These are phyloP conservation scores for Galerucella pusilla DNA, from an alignment of 2,888 invertebrate species.

Conservation along the genomic window DNA sequence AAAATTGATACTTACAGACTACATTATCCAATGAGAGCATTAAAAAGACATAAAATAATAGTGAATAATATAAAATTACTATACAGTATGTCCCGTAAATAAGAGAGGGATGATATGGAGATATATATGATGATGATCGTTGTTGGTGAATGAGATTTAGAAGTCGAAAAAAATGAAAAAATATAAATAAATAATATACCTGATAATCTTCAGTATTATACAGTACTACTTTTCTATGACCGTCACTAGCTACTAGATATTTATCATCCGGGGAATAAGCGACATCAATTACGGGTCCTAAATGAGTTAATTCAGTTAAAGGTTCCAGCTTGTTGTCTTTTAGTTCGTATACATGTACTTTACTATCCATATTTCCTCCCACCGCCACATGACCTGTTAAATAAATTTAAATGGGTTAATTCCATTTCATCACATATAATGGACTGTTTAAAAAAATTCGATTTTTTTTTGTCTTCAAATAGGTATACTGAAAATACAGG, in stretches of 20 bases:
- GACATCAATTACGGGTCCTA: constrained; percentile 87
- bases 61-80: background rate
- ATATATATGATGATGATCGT: no score
- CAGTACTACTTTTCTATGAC: constrained; percentile 87
- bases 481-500: no score
- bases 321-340: constrained; percentile 67
- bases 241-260: constrained; percentile 89
- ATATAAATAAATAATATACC: constrained; percentile 66
- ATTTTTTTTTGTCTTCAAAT: no score
- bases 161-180: background rate
- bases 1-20: constrained; percentile 54
- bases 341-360: constrained; percentile 61
- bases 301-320: constrained; percentile 77
- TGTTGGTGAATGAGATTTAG: no score
- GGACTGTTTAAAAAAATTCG: no score
- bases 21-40: constrained; percentile 45
- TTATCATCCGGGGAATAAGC: constrained; percentile 90
- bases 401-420: no score
- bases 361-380: constrained; percentile 47
- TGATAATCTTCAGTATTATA: constrained; percentile 85
- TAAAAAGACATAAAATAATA: constrained; percentile 25
- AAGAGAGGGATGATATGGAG: no score
- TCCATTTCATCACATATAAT: no score
- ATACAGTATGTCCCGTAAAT: no score
- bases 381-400: constrained; percentile 23